These are phyloP conservation scores for Rhinoraja longicauda DNA, from an alignment of 2,797 vertebrate species.

Conservation along the genomic window DNA sequence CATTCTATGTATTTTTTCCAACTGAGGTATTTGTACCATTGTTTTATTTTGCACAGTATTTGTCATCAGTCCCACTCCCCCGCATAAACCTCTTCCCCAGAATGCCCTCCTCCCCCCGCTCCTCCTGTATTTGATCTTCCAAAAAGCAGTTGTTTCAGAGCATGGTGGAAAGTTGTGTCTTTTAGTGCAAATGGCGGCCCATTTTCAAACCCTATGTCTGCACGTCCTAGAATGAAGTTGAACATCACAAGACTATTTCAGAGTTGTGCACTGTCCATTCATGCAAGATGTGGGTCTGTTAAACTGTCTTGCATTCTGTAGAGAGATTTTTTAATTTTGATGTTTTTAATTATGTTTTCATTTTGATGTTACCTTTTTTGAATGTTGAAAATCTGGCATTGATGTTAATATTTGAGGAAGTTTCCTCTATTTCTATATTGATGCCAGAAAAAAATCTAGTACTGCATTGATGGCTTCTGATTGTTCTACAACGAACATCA, in stretches of 20 bases:
- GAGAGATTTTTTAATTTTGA: not conserved
- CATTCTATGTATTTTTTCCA: not conserved
- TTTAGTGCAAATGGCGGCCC: too few relatives aligned
- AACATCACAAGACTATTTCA: not conserved
- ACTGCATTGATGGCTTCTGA: not conserved
- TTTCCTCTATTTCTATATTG: not conserved
- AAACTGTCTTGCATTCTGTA: too few relatives aligned
- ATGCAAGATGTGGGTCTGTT: not conserved
- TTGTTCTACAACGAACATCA: not conserved
- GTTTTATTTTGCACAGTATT: too few relatives aligned
- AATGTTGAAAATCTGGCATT: not conserved
- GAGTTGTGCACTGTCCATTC: not conserved
- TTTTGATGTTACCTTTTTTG: not conserved
- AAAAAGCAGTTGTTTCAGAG: too few relatives aligned
- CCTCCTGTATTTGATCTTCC: too few relatives aligned
- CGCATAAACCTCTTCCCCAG: too few relatives aligned
- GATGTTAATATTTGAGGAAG: not conserved
- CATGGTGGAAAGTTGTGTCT: too few relatives aligned
- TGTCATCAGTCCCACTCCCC: too few relatives aligned
- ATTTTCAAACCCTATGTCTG: too few relatives aligned
- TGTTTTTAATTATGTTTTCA: not conserved
- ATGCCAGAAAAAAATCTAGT: not conserved
- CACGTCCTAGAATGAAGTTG: not conserved
- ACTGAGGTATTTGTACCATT: too few relatives aligned
- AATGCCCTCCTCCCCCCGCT: too few relatives aligned